Evolutionary conservation across 2,113 vertebrate species (phyloP).

Genomic region (Rhinoptilus africanus): DNA sequence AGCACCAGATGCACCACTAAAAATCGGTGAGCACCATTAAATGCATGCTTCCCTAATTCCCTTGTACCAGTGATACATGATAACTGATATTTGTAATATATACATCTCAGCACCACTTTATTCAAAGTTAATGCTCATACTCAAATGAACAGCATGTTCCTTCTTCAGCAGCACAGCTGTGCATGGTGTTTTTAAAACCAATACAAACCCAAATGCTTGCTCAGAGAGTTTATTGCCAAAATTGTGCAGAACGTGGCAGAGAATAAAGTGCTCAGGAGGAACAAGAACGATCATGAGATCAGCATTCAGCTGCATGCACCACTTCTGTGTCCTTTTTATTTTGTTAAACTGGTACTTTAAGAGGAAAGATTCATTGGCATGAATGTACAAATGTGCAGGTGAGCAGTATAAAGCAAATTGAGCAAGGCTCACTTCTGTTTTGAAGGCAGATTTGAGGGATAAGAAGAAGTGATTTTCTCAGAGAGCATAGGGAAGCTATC

Average conservation of each 20-base stretch:
- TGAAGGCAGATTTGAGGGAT: background rate
- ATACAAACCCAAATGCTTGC: background rate
- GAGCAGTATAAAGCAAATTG: background rate
- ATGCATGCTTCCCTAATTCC: background rate
- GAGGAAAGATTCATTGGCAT: background rate
- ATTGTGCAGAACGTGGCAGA: accelerated
- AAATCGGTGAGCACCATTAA: slow-evolving; percentile 78
- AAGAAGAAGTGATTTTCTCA: background rate
- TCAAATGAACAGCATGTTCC: background rate
- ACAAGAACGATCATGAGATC: background rate
- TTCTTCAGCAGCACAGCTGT: background rate
- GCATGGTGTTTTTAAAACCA: background rate
- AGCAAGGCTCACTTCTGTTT: background rate
- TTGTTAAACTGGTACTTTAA: background rate
- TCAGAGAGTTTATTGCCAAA: background rate
- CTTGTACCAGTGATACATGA: background rate
- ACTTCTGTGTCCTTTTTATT: background rate
- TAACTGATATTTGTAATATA: background rate
- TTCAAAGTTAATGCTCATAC: background rate
- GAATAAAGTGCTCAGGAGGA: background rate
- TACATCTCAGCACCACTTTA: background rate
- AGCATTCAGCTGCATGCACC: background rate
- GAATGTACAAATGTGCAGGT: background rate
- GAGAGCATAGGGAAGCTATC: background rate
- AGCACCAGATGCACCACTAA: slow-evolving; percentile 84